Evolutionary conservation across 2,113 vertebrate species (phyloP), one percentile per base, ranked within the genome.

Genomic region (Sander lucioperca): DNA sequence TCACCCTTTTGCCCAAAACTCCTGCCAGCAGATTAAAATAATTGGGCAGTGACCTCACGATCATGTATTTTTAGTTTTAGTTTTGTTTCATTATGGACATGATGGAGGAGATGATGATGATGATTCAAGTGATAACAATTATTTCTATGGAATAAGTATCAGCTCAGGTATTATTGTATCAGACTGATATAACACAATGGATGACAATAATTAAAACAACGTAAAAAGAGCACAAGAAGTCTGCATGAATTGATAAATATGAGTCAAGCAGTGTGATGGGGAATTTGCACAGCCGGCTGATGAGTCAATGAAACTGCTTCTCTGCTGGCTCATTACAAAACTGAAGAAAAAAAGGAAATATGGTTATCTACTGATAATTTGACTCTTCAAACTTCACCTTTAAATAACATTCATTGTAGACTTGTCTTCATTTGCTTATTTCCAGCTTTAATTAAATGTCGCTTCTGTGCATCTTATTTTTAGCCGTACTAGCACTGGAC

Each of bases 1-100:
- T 95, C 94, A 93, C 86, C 79, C 77, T 45, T 83, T 85, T 80
- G 81, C 84, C 88, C 67, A 58, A 85, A 76, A 77, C 57, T 62
- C 12, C 64, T 79, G 80, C 77, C 85, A 79, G 77, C 72, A 77
- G 86, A 84, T 85, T 65, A 81, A 89, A 92, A 91, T 83, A 86
- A 78, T 72, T 88, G 56, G 59, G 27, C 74, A 62, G 50, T 90
- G 80, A 92, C 66, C 74, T 89, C 76, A 86, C 27, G 58, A 23
- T n/a, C 11, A 54, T 73, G 66, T 87, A 89, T 92, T 89, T 92
- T 89, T 89, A 84, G 88, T 59, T n/a, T n/a, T n/a, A n/a, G n/a
- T n/a, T n/a, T 21, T 39, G 50, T 79, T 74, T 85, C n/a, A 27
- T 88, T 62, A 30, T 47, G 6, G 6, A 76, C 43, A 13, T 50